These are phyloP conservation scores for Leuctra nigra DNA, from an alignment of 2,888 invertebrate species.

Conservation along the genomic window DNA sequence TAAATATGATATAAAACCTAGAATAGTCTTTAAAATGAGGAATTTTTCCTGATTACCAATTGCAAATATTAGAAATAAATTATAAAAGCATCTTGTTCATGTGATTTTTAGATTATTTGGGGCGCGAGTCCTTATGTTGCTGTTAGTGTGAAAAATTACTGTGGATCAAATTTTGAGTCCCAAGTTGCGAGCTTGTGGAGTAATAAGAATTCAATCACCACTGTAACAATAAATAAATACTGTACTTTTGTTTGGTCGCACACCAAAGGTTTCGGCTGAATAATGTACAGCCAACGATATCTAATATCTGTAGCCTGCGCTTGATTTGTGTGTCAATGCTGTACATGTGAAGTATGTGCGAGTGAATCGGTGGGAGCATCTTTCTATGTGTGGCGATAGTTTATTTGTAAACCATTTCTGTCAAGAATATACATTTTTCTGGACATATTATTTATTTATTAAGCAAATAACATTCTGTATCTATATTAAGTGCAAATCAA, in stretches of 20 bases:
- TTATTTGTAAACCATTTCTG: conserved; percentile 51
- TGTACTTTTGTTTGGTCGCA: conserved; percentile 10
- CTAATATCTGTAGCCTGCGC: conserved; percentile 39
- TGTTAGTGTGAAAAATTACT: conserved; percentile 29
- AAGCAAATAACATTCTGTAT: conserved; percentile 18
- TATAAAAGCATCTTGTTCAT: conserved; percentile 38
- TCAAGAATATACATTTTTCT: conserved; percentile 46
- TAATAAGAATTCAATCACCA: background rate
- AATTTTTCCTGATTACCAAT: conserved; percentile 32
- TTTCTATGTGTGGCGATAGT: conserved; percentile 41
- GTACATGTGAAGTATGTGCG: conserved; percentile 31
- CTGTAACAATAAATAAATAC: conserved; percentile 13
- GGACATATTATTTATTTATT: conserved; percentile 23
- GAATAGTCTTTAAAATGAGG: conserved; percentile 29
- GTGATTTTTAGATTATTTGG: conserved; percentile 39
- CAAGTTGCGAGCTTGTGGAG: background rate
- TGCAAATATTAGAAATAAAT: conserved; percentile 32
- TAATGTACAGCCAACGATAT: conserved; percentile 33
- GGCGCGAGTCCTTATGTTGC: conserved; percentile 31
- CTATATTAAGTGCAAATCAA: conserved; percentile 12
- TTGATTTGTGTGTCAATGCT: conserved; percentile 39
- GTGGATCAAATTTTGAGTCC: conserved; percentile 38
- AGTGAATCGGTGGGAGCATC: conserved; percentile 28
- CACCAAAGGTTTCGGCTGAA: conserved; percentile 10
- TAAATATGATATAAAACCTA: conserved; percentile 35